Evolutionary conservation across 2,888 invertebrate genomes (phyloP).

Genomic region (Aleiodes testaceus): DNA sequence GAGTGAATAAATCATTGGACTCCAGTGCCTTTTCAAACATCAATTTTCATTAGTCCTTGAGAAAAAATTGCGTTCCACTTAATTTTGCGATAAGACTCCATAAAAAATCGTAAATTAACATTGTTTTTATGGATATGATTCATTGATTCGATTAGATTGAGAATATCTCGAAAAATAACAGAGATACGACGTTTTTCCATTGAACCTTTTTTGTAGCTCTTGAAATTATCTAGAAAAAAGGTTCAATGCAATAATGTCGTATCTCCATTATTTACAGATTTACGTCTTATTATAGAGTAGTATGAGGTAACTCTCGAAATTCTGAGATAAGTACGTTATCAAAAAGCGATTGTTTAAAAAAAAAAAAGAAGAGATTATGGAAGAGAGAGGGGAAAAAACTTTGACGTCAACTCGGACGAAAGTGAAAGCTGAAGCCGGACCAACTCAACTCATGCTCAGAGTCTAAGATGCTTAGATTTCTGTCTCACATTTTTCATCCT

Average conservation of each 20-base stretch:
- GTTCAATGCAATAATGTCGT: background rate
- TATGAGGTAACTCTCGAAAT: background rate
- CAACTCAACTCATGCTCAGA: background rate
- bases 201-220: too few species aligned
- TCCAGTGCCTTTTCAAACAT: background rate
- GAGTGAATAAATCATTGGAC: too few species aligned
- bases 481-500: background rate
- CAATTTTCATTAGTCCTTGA: background rate
- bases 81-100: background rate
- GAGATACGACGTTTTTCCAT: too few species aligned
- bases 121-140: background rate
- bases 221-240: too few species aligned
- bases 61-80: too few species aligned
- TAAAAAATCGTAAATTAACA: background rate
- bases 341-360: slow-evolving; percentile 4
- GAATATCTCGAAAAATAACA: too few species aligned
- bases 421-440: slow-evolving; percentile 52
- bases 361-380: background rate
- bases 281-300: background rate
- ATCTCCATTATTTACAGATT: background rate
- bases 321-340: slow-evolving; percentile 4
- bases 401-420: slow-evolving; percentile 48
- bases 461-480: slow-evolving; percentile 17
- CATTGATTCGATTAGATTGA: too few species aligned
- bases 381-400: background rate